Evolutionary conservation across 2,113 vertebrate species (phyloP), one percentile per base, ranked within the genome.

Genomic region (Hepsetus odoe): DNA sequence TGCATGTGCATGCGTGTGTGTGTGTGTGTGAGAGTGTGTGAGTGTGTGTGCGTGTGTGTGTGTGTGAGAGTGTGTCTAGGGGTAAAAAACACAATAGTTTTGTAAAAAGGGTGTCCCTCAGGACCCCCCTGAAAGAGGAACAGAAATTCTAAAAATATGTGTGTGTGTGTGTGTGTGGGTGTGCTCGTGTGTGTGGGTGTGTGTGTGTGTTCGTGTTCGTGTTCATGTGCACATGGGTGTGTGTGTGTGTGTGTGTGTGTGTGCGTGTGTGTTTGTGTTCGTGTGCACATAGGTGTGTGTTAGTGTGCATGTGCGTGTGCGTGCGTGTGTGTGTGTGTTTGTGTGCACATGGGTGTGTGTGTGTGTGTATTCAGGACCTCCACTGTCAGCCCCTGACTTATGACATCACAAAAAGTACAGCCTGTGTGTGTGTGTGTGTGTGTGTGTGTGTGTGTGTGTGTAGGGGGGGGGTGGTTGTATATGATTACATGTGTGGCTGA

Each of bases 81-180:
- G 14, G 49, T 44, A 12, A 20, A 64, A 22, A 24, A 24, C 30
- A 71, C 3, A 33, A 44, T 35, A 22, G 30, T 70, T 14, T 64
- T 28, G 13, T 51, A 16, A 65, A 30, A 64, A 28, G 59, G 20
- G 9, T 3, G 49, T 83, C 82, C 78, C 82, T 77, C 49, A 73
- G 79, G 78, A 77, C 78, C 38, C 33, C 61, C 42, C 16, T 2
- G 10, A 71, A 55, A 56, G 62, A 58, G 67, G 80, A 83, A 83
- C 33, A 69, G 77, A 83, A 83, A 83, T 62, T 55, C 62, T 28
- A 65, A 71, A 74, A 73, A 28, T 69, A 14, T n/a, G 30, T 7
- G 42, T 80, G 22, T 51, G 44, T 67, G 16, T 30, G 35, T 58
- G n/a, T 20, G 46, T n/a, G n/a, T n/a, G n/a, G n/a, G n/a, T n/a